These are phyloP conservation scores for Indicator maculatus DNA, from an alignment of 2,113 vertebrate genomes.

Conservation along the genomic window DNA sequence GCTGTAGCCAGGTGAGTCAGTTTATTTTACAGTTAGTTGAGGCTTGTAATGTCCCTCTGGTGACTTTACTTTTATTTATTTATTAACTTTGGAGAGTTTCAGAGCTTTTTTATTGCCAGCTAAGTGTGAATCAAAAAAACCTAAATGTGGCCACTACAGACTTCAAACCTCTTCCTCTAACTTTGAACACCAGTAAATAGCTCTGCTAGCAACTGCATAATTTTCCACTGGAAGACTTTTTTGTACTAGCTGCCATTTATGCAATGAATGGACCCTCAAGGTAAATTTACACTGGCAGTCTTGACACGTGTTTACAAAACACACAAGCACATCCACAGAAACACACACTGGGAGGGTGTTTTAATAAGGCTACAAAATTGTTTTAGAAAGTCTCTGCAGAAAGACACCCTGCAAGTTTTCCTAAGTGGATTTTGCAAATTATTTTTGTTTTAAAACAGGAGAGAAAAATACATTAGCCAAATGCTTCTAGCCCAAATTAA, in stretches of 20 bases:
- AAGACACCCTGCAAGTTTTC: slow-evolving; percentile 26
- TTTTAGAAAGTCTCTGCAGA: slow-evolving; percentile 17
- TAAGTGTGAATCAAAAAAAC: neutral
- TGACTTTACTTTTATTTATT: neutral
- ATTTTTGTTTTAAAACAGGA: neutral
- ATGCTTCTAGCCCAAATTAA: slow-evolving; percentile 50
- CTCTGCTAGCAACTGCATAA: neutral
- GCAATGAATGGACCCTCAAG: neutral
- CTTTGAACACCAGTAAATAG: neutral
- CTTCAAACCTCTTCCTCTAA: neutral
- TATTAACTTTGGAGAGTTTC: neutral
- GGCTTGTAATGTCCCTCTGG: neutral
- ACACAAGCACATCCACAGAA: neutral
- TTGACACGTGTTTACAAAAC: slow-evolving; percentile 21
- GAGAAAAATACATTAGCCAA: slow-evolving; percentile 33
- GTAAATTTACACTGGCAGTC: neutral
- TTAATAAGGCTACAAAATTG: slow-evolving; percentile 3
- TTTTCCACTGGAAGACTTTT: neutral
- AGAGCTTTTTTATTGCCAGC: neutral
- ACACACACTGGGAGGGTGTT: neutral
- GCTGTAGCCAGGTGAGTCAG: slow-evolving; percentile 19
- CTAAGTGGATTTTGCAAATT: neutral
- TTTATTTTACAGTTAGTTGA: neutral
- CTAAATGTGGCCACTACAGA: neutral
- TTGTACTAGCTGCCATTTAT: neutral